Percentiles rank a stretch among this genome's conserved stretches.
Evolutionary conservation across 2,888 invertebrate genomes (phyloP).

Genomic region (Phymatocera aterrima): DNA sequence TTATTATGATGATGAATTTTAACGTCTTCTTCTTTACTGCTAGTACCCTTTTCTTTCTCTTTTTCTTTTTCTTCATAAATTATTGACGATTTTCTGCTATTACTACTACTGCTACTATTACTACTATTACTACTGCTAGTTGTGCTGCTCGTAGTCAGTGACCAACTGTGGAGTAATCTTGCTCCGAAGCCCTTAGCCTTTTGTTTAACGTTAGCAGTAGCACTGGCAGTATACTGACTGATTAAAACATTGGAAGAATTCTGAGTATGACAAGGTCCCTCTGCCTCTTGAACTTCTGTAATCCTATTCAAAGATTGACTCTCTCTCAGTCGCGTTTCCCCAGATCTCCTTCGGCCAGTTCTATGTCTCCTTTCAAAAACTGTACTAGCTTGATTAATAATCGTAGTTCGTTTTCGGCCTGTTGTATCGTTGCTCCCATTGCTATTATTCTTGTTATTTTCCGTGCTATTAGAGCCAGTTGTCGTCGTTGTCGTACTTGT

Average conservation of each 20-base stretch:
- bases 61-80: conserved; percentile 7
- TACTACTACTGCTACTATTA: conserved; percentile 72
- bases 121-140: conserved; percentile 60
- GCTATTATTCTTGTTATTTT: conserved; percentile 54
- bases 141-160: conserved; percentile 56
- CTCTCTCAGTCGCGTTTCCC: conserved; percentile 84
- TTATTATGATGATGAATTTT: background rate
- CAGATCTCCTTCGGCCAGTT: conserved; percentile 77
- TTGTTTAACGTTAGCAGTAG: conserved; percentile 57
- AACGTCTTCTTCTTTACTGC: conserved; percentile 7
- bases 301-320: conserved; percentile 91
- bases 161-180: conserved; percentile 76
- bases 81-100: conserved; percentile 70
- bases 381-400: conserved; percentile 65
- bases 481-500: too few relatives aligned
- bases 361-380: conserved; percentile 77
- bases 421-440: conserved; percentile 57
- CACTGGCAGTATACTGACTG: conserved; percentile 40
- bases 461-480: conserved; percentile 56
- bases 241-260: conserved; percentile 51
- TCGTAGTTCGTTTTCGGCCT: conserved; percentile 65
- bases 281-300: conserved; percentile 89
- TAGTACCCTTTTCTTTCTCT: background rate
- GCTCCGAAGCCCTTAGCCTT: conserved; percentile 77
- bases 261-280: conserved; percentile 64